A percentile compares a stretch with the other conserved stretches of the same genome.
These are phyloP conservation scores for Irena cyanogastra DNA, from an alignment of 2,113 vertebrate species.

Conservation along the genomic window DNA sequence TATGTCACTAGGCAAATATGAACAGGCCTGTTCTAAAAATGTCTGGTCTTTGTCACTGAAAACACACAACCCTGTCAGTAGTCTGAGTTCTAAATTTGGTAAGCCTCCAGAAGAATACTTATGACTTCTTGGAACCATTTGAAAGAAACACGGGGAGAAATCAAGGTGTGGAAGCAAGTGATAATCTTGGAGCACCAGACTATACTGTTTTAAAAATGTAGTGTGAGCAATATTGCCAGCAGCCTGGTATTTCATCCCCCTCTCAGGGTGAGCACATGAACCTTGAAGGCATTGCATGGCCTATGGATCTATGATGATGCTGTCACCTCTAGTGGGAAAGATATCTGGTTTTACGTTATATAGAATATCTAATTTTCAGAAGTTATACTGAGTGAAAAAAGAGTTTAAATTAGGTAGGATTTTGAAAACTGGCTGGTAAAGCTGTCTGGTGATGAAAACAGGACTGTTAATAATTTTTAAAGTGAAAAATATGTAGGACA, in stretches of 20 bases:
- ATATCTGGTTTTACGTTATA: not conserved
- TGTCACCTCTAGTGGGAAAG: not conserved
- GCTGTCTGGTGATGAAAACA: not conserved
- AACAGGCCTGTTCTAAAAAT: not conserved
- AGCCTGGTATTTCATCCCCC: not conserved
- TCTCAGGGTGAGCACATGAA: not conserved
- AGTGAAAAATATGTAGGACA: not conserved
- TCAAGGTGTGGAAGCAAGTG: not conserved
- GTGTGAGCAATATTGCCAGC: not conserved
- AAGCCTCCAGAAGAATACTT: not conserved
- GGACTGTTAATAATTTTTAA: not conserved
- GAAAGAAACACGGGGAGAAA: not conserved
- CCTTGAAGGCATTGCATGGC: not conserved
- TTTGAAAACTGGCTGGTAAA: not conserved
- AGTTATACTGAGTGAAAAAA: not conserved
- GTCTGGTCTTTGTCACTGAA: not conserved
- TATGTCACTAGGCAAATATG: slow-evolving; percentile 12
- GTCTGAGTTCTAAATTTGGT: not conserved
- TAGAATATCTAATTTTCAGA: not conserved
- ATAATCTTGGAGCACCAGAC: not conserved
- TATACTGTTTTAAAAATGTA: not conserved
- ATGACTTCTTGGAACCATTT: not conserved
- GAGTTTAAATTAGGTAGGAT: not conserved
- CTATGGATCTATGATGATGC: not conserved
- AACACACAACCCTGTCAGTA: not conserved